Conservation (phyloP, 2,888 invertebrate genomes). For the Scaeva pyrastri region DNA sequence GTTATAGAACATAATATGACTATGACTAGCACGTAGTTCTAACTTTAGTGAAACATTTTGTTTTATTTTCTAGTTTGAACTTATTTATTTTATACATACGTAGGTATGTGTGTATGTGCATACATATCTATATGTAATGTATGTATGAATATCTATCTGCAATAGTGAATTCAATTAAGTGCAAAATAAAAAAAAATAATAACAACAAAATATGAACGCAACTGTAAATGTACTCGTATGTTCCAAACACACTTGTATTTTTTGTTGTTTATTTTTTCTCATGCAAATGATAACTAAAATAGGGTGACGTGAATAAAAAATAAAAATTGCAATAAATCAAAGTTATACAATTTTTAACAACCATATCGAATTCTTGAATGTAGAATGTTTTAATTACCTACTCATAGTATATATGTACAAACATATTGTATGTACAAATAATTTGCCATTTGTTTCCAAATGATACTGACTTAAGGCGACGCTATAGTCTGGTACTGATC, state of each 20-base stretch:
- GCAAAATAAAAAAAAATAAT: constrained; percentile 27
- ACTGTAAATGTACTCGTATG: constrained; percentile 2
- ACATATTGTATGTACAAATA: no score
- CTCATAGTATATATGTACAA: no score
- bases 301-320: constrained; percentile 7
- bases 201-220: constrained; percentile 14
- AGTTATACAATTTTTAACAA: no score
- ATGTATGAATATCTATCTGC: neutral
- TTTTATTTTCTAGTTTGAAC: constrained; percentile 5
- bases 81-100: neutral
- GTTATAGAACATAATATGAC: constrained; percentile 15
- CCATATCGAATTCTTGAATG: no score
- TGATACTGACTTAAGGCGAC: no score
- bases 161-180: constrained; percentile 55
- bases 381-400: no score
- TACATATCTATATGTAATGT: neutral
- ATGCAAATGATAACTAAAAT: neutral
- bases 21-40: constrained; percentile 31
- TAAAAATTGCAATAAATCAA: neutral
- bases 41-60: constrained; percentile 7
- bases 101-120: no score
- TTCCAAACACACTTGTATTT: neutral
- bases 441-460: no score
- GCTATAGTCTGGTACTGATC: no score
- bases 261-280: constrained; percentile 3